Evolutionary conservation across 1,140 invertebrate genomes (phyloP).

Genomic region (Lepidostoma basale): DNA sequence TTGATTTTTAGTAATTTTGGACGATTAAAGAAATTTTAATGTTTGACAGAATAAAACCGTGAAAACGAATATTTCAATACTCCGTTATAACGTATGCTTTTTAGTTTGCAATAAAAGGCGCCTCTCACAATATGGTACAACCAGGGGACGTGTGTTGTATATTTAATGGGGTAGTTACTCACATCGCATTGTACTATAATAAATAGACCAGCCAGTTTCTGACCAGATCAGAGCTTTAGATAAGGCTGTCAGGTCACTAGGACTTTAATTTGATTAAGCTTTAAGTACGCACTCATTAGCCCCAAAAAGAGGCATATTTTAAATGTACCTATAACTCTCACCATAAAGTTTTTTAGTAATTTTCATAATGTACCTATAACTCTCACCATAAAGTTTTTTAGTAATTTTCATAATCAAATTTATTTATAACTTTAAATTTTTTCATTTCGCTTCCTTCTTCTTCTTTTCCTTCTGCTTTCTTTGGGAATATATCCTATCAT

Average conservation of each 20-base stretch:
- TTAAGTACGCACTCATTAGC: not conserved
- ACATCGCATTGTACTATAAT: not conserved
- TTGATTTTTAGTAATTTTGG: too few relatives aligned
- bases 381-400: not conserved
- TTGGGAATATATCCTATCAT: too few relatives aligned
- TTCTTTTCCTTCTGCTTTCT: too few relatives aligned
- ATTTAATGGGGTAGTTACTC: not conserved
- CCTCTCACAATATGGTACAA: not conserved
- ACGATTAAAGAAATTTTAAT: too few relatives aligned
- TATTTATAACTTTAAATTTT: not conserved
- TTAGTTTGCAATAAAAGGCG: not conserved
- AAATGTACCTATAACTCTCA: not conserved
- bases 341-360: not conserved
- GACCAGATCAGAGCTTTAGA: not conserved
- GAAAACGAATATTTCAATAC: not conserved
- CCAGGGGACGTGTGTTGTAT: not conserved
- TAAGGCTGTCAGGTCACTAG: not conserved
- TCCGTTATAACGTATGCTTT: not conserved
- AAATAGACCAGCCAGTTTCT: too few relatives aligned
- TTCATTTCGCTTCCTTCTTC: not conserved
- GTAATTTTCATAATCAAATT: not conserved
- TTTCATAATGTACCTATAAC: not conserved
- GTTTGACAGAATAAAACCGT: too few relatives aligned
- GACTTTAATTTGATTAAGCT: slow-evolving; percentile 16
- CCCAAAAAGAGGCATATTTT: not conserved